Percentiles rank a stretch among this genome's conserved stretches.
phyloP scores from a whole-genome alignment of 1,140 invertebrate genomes.

The Magallana gigas region DNA sequence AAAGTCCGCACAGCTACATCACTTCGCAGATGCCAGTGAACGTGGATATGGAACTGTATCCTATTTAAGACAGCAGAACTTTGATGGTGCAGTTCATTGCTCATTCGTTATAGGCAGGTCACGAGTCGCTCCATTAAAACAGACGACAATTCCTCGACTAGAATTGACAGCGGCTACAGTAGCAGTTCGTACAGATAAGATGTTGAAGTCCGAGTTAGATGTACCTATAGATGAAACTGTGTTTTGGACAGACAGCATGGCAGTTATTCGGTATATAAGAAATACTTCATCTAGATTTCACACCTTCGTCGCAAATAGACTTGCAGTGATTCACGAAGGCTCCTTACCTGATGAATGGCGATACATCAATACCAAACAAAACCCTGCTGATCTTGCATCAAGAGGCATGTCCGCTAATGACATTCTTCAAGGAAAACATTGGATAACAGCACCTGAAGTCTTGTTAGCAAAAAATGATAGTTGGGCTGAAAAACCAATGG shows the following conservation, averaged over 20 bases:
- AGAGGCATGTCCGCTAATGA: slow-evolving; percentile 47
- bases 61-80: slow-evolving; percentile 59
- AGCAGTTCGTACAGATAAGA: slow-evolving; percentile 59
- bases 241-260: slow-evolving; percentile 64
- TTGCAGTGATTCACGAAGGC: slow-evolving; percentile 54
- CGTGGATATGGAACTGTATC: slow-evolving; percentile 64
- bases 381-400: slow-evolving; percentile 65
- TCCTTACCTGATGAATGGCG: slow-evolving; percentile 47
- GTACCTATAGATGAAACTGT: slow-evolving; percentile 31
- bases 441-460: slow-evolving; percentile 48
- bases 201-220: slow-evolving; percentile 52
- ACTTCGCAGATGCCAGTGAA: slow-evolving; percentile 69
- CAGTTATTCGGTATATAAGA: slow-evolving; percentile 55
- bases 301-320: slow-evolving; percentile 61
- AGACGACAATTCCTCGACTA: slow-evolving; percentile 55
- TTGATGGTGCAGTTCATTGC: slow-evolving; percentile 44
- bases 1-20: slow-evolving; percentile 58
- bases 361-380: slow-evolving; percentile 50
- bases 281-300: slow-evolving; percentile 59
- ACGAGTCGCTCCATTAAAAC: slow-evolving; percentile 55
- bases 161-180: slow-evolving; percentile 65
- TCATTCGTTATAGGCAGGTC: slow-evolving; percentile 68
- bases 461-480: not conserved
- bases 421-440: not conserved
- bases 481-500: slow-evolving; percentile 4